A percentile compares a stretch with the other conserved stretches of the same genome.
Evolutionary conservation across 2,113 vertebrate genomes (phyloP).

Genomic region (Crotalus viridis): DNA sequence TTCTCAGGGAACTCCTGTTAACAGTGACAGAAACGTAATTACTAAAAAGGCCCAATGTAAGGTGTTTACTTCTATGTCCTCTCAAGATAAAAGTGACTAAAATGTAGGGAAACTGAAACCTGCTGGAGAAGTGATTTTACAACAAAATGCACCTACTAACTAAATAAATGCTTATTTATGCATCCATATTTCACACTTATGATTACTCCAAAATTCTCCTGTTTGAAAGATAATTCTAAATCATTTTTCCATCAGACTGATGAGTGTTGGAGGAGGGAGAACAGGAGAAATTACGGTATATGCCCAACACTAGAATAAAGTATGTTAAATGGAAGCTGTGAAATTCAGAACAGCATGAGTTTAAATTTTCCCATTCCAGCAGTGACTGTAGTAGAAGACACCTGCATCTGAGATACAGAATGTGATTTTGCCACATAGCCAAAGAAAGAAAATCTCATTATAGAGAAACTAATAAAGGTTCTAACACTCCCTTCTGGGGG

Average conservation of each 20-base stretch:
- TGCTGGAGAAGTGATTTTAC: background rate
- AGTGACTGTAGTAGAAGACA: background rate
- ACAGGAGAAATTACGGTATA: background rate
- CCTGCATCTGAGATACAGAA: constrained; percentile 38
- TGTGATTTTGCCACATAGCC: constrained; percentile 35
- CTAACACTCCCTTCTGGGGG: constrained; percentile 28
- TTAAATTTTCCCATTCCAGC: background rate
- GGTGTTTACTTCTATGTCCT: background rate
- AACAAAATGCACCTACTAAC: background rate
- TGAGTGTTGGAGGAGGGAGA: background rate
- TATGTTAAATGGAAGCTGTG: constrained; percentile 6
- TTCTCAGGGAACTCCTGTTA: background rate
- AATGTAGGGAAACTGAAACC: background rate
- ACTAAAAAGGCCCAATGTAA: background rate
- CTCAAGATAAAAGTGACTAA: background rate
- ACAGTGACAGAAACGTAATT: background rate
- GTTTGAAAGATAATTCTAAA: background rate
- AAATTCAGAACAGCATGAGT: background rate
- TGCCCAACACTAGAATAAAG: constrained; percentile 1
- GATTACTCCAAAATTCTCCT: background rate
- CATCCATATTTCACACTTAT: background rate
- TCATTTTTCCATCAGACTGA: background rate
- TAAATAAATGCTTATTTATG: background rate
- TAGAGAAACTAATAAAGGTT: constrained; percentile 53
- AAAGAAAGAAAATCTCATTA: constrained; percentile 49